These are phyloP conservation scores for Chirona hameri DNA, from an alignment of 2,888 invertebrate genomes.

Conservation along the genomic window DNA sequence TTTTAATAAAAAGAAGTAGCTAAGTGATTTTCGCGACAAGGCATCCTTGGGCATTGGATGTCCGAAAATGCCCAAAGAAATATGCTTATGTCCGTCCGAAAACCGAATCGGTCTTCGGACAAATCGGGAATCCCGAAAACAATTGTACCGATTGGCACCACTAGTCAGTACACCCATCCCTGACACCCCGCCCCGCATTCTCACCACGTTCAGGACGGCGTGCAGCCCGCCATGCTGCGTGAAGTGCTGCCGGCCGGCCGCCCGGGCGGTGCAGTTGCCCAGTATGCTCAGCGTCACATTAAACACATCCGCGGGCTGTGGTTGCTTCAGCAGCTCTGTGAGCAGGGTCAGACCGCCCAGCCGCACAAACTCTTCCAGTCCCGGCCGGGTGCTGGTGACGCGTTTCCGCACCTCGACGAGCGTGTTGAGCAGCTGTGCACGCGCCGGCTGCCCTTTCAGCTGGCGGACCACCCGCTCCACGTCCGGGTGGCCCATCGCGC, in stretches of 20 bases:
- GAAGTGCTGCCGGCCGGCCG: neutral
- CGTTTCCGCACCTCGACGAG: neutral
- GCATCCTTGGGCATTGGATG: no score
- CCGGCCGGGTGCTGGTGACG: neutral
- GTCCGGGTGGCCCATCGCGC: neutral
- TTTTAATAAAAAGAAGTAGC: no score
- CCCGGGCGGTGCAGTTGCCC: neutral
- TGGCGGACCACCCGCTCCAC: neutral
- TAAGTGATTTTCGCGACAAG: no score
- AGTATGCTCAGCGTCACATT: neutral
- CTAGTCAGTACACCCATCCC: neutral
- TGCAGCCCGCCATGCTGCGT: neutral
- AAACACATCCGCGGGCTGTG: neutral
- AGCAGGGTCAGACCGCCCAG: neutral
- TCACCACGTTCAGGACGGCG: conserved; percentile 4
- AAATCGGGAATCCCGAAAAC: no score
- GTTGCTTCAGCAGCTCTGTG: neutral
- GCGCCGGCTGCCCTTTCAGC: neutral
- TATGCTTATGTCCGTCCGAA: no score
- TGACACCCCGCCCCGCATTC: neutral
- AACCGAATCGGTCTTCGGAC: no score
- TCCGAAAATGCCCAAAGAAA: no score
- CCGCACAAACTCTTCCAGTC: neutral
- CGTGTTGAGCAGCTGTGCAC: neutral
- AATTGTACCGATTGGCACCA: no score